Evolutionary conservation across 1,140 invertebrate genomes (phyloP), one percentile per base, ranked within the genome.

Genomic region (Elymnias hypermnestra): DNA sequence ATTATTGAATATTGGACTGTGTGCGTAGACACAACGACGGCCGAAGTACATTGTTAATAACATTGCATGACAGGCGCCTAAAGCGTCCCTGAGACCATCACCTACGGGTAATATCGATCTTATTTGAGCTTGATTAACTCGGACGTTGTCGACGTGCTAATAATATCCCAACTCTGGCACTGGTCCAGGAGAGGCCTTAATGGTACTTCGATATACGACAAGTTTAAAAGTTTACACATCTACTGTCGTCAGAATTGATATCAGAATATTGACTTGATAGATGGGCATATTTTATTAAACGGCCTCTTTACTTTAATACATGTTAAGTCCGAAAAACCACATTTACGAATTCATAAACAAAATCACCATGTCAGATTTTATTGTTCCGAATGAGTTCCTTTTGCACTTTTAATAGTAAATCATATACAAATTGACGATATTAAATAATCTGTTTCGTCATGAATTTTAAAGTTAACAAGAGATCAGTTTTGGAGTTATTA

Each of bases 51-150:
- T 38, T 22, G 13, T 33, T 7, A 9, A 25, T 39, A 39, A 39
- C 25, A 12, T 14, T 41, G 53, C 40, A 43, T 41, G 60, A 49
- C 57, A 48, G 47, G 53, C 44, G 48, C 51, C 41, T 17, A 33
- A 39, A 40, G 38, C 61, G 63, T 55, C 72, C 64, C 67, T 64
- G 65, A 70, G 48, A 66, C 65, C 70, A 68, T 77, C 71, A 75
- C 66, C 71, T 72, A 74, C 69, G 68, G 71, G 64, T 67, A 79
- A 72, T 85, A 85, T 85, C 72, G 81, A 85, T 85, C 75, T 79
- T 83, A 83, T 83, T 85, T 79, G 78, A 82, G 82, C 71, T 82
- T 85, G 82, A 85, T 85, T 82, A 85, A 81, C 77, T 75, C 75
- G 60, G 72, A 76, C 71, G 72, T 66, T 72, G 73, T 72, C 65